These are phyloP conservation scores for Patella depressa DNA, from an alignment of 2,888 invertebrate species.

Conservation along the genomic window DNA sequence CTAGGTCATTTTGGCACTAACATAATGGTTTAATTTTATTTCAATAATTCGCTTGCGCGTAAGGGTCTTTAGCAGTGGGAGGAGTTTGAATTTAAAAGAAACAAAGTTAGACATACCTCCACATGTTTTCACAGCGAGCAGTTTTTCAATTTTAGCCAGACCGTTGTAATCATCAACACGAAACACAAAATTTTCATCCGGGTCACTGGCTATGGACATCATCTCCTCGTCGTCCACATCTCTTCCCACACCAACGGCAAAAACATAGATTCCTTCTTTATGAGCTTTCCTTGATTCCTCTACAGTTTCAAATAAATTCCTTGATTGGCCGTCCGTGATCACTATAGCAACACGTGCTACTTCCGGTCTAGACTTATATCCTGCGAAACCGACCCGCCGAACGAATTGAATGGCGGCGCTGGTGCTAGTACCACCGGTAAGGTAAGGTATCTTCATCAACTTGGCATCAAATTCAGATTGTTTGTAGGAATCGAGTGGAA, in stretches of 20 bases:
- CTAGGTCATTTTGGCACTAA: no score
- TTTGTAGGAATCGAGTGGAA: slow-evolving; percentile 19
- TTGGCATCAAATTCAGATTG: neutral
- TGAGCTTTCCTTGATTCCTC: slow-evolving; percentile 28
- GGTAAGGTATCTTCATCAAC: slow-evolving; percentile 9
- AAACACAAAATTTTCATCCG: slow-evolving; percentile 61
- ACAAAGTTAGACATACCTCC: slow-evolving; percentile 22
- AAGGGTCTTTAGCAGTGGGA: no score
- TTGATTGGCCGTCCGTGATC: slow-evolving; percentile 40
- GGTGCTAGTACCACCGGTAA: slow-evolving; percentile 22
- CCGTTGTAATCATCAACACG: slow-evolving; percentile 60
- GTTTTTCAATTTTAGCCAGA: slow-evolving; percentile 56
- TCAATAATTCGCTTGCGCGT: no score
- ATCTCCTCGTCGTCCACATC: slow-evolving; percentile 58
- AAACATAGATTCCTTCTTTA: slow-evolving; percentile 57
- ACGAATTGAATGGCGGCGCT: slow-evolving; percentile 19
- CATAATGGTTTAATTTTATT: no score
- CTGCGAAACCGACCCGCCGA: neutral
- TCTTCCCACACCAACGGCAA: slow-evolving; percentile 64
- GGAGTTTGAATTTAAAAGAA: no score
- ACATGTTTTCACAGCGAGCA: slow-evolving; percentile 62
- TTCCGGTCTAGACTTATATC: slow-evolving; percentile 13
- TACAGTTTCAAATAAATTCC: slow-evolving; percentile 24
- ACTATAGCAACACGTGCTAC: slow-evolving; percentile 34
- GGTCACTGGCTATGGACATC: slow-evolving; percentile 58